Evolutionary conservation across 1,140 invertebrate genomes (phyloP).

Genomic region (Helicorthomorpha holstii): DNA sequence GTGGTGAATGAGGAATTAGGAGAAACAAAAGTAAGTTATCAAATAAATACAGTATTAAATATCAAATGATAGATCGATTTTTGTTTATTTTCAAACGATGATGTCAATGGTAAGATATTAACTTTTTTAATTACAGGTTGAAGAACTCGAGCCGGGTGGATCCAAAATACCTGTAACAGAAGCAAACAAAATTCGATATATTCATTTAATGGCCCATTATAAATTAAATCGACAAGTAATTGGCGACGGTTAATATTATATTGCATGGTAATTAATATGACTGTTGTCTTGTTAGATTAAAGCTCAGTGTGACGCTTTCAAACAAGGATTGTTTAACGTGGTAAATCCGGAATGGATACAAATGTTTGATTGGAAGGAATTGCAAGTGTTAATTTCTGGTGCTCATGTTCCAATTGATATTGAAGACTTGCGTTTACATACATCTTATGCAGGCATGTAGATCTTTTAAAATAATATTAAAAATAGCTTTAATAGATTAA

Average conservation of each 20-base stretch:
- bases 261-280: neutral
- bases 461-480: neutral
- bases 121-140: conserved; percentile 46
- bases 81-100: too few relatives aligned
- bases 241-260: conserved; percentile 4
- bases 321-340: conserved; percentile 67
- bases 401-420: conserved; percentile 82
- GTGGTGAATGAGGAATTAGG: conserved; percentile 76
- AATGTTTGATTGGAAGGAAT: conserved; percentile 87
- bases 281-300: conserved; percentile 36
- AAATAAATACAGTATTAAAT: neutral
- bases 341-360: conserved; percentile 78
- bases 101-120: too few relatives aligned
- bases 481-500: neutral
- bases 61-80: neutral
- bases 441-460: conserved; percentile 49
- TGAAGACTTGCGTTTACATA: conserved; percentile 65
- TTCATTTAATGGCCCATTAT: conserved; percentile 89
- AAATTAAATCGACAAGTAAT: conserved; percentile 72
- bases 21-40: conserved; percentile 48
- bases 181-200: conserved; percentile 87
- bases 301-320: conserved; percentile 66
- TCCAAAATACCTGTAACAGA: conserved; percentile 74
- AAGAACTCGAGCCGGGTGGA: conserved; percentile 80
- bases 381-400: conserved; percentile 86